phyloP scores from a whole-genome alignment of 2,888 invertebrate genomes.

The Aproaerema taeniolella region DNA sequence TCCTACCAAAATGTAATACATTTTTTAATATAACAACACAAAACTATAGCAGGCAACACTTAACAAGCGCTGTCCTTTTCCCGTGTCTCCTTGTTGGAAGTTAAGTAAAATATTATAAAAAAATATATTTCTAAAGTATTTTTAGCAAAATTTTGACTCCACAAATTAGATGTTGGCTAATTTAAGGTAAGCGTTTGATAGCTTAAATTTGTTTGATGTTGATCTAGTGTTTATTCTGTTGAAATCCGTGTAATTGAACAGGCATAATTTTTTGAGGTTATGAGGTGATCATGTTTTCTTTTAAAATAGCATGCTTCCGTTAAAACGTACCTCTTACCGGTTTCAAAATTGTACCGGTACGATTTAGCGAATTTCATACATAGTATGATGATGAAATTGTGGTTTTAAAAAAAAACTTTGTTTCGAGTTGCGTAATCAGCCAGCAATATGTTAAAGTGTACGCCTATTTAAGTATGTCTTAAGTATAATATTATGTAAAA shows the following conservation, averaged over 20 bases:
- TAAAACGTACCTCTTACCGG: not conserved
- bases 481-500: no score
- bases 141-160: not conserved
- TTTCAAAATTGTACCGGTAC: not conserved
- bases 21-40: not conserved
- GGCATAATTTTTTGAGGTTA: not conserved
- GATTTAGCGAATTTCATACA: not conserved
- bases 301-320: not conserved
- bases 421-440: no score
- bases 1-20: not conserved
- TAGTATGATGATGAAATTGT: not conserved
- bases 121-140: not conserved
- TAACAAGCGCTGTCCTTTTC: not conserved
- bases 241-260: not conserved
- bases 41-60: not conserved
- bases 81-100: not conserved
- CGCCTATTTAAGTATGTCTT: no score
- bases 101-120: not conserved
- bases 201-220: not conserved
- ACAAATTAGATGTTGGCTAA: not conserved
- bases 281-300: not conserved
- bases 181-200: not conserved
- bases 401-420: not conserved
- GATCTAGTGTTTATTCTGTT: not conserved
- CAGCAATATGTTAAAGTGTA: no score